Conservation (phyloP, 35 echinoderm and acorn worm species). For the Apostichopus parvimensis region DNA sequence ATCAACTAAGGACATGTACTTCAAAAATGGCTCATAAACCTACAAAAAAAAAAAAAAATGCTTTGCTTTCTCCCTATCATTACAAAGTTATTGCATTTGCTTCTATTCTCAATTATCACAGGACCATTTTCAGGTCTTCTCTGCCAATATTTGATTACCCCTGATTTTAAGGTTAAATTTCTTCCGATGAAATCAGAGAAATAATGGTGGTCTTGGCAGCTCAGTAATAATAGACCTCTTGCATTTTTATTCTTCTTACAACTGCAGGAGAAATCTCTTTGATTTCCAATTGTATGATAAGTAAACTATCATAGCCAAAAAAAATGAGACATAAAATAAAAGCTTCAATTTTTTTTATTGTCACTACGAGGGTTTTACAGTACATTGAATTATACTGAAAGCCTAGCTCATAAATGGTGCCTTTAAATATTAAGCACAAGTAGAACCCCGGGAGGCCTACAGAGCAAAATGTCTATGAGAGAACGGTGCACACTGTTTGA, state of each 20-base stretch:
- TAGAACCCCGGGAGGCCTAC: neutral
- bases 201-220: neutral
- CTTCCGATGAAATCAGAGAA: conserved; percentile 1
- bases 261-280: too few relatives aligned
- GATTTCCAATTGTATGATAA: too few relatives aligned
- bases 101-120: neutral
- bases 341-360: neutral
- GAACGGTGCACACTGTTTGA: neutral
- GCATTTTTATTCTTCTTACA: too few relatives aligned
- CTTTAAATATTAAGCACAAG: neutral
- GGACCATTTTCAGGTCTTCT: neutral
- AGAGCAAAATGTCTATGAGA: neutral
- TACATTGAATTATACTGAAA: neutral
- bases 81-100: neutral
- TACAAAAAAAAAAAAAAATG: too few relatives aligned
- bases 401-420: conserved; percentile 3
- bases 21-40: too few relatives aligned
- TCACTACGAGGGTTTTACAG: neutral
- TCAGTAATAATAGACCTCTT: neutral
- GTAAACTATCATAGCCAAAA: too few relatives aligned
- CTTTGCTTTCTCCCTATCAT: too few relatives aligned
- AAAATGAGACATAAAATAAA: too few relatives aligned
- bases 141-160: conserved; percentile 18
- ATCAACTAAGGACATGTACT: too few relatives aligned
- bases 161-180: conserved; percentile 26